These are phyloP conservation scores for Pachypsylla venusta DNA, from an alignment of 1,140 invertebrate species.

Conservation along the genomic window DNA sequence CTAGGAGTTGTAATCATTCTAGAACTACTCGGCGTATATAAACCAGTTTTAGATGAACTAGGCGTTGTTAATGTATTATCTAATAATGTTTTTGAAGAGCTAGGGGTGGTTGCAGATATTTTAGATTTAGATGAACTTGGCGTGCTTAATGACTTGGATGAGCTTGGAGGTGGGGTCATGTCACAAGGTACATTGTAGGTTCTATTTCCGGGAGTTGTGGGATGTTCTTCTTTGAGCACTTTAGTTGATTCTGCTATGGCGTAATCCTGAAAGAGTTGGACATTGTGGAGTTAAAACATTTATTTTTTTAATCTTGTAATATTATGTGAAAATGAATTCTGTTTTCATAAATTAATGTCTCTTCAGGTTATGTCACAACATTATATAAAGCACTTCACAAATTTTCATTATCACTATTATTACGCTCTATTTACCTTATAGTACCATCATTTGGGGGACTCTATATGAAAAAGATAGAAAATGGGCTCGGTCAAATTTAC, in stretches of 20 bases:
- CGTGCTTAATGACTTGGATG: background rate
- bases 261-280: background rate
- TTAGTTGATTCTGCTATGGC: slow-evolving; percentile 2
- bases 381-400: no score
- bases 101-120: background rate
- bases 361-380: no score
- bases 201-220: background rate
- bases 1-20: background rate
- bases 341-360: no score
- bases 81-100: no score
- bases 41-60: background rate
- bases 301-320: no score
- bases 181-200: background rate
- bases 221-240: background rate
- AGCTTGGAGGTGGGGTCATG: background rate
- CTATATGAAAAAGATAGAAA: no score
- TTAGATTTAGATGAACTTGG: background rate
- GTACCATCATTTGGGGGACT: no score
- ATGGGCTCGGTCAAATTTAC: no score
- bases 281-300: no score
- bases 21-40: background rate
- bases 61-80: background rate
- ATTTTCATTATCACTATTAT: no score
- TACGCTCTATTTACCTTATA: no score
- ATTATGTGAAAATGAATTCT: no score